Evolutionary conservation across 2,113 vertebrate genomes (phyloP), one percentile per base, ranked within the genome.

Genomic region (Patagioenas fasciata): DNA sequence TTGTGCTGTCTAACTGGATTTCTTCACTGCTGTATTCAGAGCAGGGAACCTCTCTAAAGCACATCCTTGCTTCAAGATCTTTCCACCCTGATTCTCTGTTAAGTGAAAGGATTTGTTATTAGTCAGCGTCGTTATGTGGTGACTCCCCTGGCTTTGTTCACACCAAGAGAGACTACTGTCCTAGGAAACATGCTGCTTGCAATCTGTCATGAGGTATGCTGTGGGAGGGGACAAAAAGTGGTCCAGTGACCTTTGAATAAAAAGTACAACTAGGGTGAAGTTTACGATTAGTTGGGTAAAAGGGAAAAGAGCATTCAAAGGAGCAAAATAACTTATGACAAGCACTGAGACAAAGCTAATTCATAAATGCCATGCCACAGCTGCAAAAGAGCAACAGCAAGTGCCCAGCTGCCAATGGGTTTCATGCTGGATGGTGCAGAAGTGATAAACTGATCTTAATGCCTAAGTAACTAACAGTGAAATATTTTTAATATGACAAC

Each of bases 391-490:
- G 51, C 61, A 62, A 56, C 20, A 36, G 38, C 32, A 79, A 87
- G 64, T 91, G 64, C 71, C 85, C 89, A 80, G 58, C 80, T 90
- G 74, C 64, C 79, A 48, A 2, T 38, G 29, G 29, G 14, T 48
- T 89, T 93, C 82, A 61, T 44, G 42, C 26, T 86, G 42, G 74
- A 51, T 83, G 62, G 85, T 34, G 29, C 4, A 58, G 54, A 88
- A 36, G 44, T 90, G 71, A 88, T 88, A 94, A 85, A 89, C 56
- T 1, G 4, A 78, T 83, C 56, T 80, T 66, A 82, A 73, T 93
- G 51, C 60, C 64, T 54, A 48, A 80, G 64, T 80, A 93, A 88
- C 90, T 93, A 95, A 85, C 81, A 90, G 71, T 71, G 61, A 89
- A 79, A 62, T 85, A 70, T 90, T 94, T 82, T 88, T 80, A 71